Base-by-base conservation (phyloP, 2,888 invertebrate species). In the Lycia hirtaria region DNA sequence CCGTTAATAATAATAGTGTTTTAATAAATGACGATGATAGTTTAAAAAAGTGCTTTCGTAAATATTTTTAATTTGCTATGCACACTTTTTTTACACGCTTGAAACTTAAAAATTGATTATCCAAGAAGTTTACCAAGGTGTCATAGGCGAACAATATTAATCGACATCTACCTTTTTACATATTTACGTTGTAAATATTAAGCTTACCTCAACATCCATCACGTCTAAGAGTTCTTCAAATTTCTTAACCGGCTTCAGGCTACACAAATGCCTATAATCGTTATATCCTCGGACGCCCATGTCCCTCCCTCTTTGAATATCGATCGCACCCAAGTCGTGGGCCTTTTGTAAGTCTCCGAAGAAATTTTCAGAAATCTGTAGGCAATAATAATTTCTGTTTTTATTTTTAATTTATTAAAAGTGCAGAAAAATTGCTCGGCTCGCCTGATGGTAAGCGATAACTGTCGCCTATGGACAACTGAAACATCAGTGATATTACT, bases 281-380 rank as follows among this genome's bases (percentile, higher is more conserved):
- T 86, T 88, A 58, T 88, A 88, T 0, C 86, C 83, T 7, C 79
- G 75, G 6, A 87, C 56, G 2, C 86, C 86, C 62, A 87, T 64
- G 51, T 87, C 87, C 65, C 87, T 76, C 1, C 87, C 80, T 66
- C 83, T 77, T 59, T 88, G 88, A 65, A 88, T 84, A 56, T 81
- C 85, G 22, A 80, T 68, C 1, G 88, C 72, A 6, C 69, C 60
- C 37, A 79, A 66, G 43, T 88, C 88, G 44, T 80, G 76, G 19
- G 83, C 80, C 47, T 68, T 80, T 65, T 83, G 82, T 35, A 83
- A 65, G 53, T 75, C 68, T 20, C 80, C 78, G 52, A 75, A 87
- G 63, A 73, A 85, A 41, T 76, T 81, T 65, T 88, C 84, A 20
- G 85, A 79, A 67, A 86, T 77, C 85, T 87, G 43, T 37, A 56